phyloP scores from a whole-genome alignment of 2,113 vertebrate genomes.

The Formicarius rufipectus region DNA sequence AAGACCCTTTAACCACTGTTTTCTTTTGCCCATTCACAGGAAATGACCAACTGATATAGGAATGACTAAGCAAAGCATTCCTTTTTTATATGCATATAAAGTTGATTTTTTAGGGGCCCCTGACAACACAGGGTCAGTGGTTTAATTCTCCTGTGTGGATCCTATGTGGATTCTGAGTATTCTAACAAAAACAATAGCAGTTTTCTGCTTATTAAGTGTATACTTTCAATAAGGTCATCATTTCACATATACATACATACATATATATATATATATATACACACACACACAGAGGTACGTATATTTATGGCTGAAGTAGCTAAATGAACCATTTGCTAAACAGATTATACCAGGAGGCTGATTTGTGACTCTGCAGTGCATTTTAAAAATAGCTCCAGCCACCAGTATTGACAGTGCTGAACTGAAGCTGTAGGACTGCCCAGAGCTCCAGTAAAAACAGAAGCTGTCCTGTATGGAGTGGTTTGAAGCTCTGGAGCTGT shows the following conservation, averaged over 20 bases:
- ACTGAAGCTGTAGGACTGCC: not conserved
- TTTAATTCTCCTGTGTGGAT: not conserved
- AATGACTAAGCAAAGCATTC: slow-evolving; percentile 4
- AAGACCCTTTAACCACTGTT: not conserved
- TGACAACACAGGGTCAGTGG: not conserved
- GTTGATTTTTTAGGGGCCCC: not conserved
- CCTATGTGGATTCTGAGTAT: not conserved
- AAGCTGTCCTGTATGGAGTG: not conserved
- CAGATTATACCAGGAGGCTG: not conserved
- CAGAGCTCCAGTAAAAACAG: not conserved
- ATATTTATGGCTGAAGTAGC: not conserved
- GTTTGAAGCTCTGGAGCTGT: not conserved
- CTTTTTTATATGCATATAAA: not conserved
- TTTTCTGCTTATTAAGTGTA: not conserved
- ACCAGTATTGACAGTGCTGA: not conserved
- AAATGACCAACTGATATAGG: not conserved
- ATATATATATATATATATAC: no score
- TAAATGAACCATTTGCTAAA: not conserved
- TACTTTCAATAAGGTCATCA: not conserved
- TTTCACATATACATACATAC: no score
- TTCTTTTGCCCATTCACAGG: not conserved
- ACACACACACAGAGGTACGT: no score
- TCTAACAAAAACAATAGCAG: not conserved
- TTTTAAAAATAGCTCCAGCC: not conserved
- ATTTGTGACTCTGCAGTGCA: not conserved